These are phyloP conservation scores for Zeus faber DNA, from an alignment of 2,113 vertebrate genomes.

Conservation along the genomic window DNA sequence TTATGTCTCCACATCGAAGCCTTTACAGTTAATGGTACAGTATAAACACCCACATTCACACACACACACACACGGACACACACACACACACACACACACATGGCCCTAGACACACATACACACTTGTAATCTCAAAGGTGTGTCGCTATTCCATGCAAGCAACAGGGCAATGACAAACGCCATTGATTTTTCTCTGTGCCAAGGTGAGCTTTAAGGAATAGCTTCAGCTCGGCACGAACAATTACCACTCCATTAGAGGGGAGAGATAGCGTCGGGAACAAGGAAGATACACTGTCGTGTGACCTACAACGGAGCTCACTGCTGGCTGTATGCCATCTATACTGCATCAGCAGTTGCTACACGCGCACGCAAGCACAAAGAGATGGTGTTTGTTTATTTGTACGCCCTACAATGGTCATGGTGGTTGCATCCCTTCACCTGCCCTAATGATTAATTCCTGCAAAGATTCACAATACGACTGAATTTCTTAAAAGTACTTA, in stretches of 20 bases:
- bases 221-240: constrained; percentile 24
- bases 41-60: too few species aligned
- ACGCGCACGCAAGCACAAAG: constrained; percentile 22
- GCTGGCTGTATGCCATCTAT: neutral
- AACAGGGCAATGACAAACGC: constrained; percentile 25
- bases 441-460: constrained; percentile 4
- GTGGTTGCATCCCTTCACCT: constrained; percentile 14
- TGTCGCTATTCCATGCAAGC: too few species aligned
- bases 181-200: constrained; percentile 34
- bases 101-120: constrained; percentile 3
- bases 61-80: constrained; percentile 12
- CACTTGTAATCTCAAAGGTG: too few species aligned
- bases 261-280: constrained; percentile 30
- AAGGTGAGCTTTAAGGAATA: constrained; percentile 34
- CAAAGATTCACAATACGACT: neutral
- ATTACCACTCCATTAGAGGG: constrained; percentile 39
- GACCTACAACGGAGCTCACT: constrained; percentile 6
- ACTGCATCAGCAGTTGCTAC: constrained; percentile 8
- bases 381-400: constrained; percentile 6
- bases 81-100: constrained; percentile 9
- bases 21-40: too few species aligned
- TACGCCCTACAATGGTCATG: neutral
- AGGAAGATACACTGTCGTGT: constrained; percentile 19
- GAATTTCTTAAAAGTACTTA: neutral
- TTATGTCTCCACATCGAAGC: too few species aligned